Evolutionary conservation across 2,888 invertebrate genomes (phyloP), one percentile per base, ranked within the genome.

Genomic region (Leucophenga montana): DNA sequence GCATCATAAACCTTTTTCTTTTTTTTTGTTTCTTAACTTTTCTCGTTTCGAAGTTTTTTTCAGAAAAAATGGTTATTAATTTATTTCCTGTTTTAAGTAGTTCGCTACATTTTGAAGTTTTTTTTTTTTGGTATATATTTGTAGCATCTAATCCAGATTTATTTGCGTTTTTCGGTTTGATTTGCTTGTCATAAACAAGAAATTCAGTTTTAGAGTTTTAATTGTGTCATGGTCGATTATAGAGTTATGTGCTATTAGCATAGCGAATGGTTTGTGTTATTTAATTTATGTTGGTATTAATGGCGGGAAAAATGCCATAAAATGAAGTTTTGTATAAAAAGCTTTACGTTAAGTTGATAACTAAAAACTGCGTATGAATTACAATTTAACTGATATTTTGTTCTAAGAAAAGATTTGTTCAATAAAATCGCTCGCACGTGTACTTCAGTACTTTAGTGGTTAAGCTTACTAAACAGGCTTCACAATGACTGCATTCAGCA

Each of bases 91-190:
- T 8, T 57, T 57, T 57, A 22, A 27, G 62, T 46, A 39, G 57
- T 39, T 33, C 27, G 44, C 9, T 18, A 8, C 18, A 18, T 54
- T 54, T 54, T 54, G 16, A 9, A 20, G 57, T 27, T 50, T 50
- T 16, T 50, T 13, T 14, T 50, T 50, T 50, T 50, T 50, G n/a
- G n/a, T n/a, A n/a, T 50, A 50, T n/a, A 27, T 50, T 50, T n/a
- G 31, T 27, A 54, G 22, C 54, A 22, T 22, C 33, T 64, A 64
- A 64, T 18, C 46, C 62, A 64, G 62, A 64, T 64, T 64, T 64
- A 64, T 64, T 64, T 64, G 39, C 46, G 46, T 46, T 46, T 64
- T 64, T 64, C 48, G 27, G 14, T 64, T 64, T 64, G 48, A 64
- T 64, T 64, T 64, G 59, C n/a, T 14, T 31, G 27, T 27, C 59